A percentile compares a stretch with the other conserved stretches of the same genome.
phyloP scores from a whole-genome alignment of 2,113 vertebrate species.

The Hoplias malabaricus region DNA sequence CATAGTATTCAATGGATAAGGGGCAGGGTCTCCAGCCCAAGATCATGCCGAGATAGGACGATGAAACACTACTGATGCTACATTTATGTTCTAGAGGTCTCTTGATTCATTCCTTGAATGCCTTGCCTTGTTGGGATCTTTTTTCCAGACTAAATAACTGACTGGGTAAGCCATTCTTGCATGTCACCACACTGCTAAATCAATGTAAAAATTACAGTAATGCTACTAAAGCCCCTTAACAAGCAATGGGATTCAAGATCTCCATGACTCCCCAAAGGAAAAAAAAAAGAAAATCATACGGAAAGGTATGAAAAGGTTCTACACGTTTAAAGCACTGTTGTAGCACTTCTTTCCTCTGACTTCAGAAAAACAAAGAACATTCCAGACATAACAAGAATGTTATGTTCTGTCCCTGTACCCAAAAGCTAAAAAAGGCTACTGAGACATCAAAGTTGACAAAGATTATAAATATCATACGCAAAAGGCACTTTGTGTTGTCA shows the following conservation, averaged over 20 bases:
- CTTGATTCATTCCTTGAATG: neutral
- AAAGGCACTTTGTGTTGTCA: too few species aligned
- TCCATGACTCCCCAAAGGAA: neutral
- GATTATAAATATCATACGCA: too few species aligned
- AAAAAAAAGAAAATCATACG: neutral
- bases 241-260: neutral
- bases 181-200: neutral
- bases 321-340: too few species aligned
- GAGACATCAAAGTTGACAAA: neutral
- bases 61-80: neutral
- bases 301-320: too few species aligned
- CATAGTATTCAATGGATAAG: neutral
- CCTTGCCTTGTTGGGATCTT: too few species aligned
- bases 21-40: neutral
- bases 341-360: too few species aligned
- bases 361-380: neutral
- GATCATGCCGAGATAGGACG: neutral
- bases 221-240: neutral
- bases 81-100: too few species aligned
- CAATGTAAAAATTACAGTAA: neutral
- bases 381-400: neutral
- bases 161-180: neutral
- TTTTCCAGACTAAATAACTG: neutral
- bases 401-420: neutral
- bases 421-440: neutral